Evolutionary conservation across 2,888 invertebrate genomes (phyloP).

Genomic region (Podabrus alpinus): DNA sequence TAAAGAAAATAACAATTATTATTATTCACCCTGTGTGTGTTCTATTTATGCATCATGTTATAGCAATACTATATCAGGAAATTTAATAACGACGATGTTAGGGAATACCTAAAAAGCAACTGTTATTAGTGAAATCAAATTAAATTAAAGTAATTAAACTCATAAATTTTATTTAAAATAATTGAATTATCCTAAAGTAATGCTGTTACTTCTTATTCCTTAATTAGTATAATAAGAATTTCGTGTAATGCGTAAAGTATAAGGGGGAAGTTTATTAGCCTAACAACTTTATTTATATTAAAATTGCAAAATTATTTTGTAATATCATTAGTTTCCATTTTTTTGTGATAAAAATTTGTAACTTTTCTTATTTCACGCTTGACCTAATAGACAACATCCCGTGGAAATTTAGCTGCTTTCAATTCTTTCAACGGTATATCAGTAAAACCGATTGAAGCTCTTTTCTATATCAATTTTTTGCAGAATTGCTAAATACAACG

Average conservation of each 20-base stretch:
- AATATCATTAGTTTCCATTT: background rate
- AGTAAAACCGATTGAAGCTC: constrained; percentile 6
- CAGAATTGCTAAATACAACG: background rate
- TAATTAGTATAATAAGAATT: background rate
- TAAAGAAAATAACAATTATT: background rate
- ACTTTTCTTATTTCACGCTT: constrained; percentile 21
- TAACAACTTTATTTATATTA: background rate
- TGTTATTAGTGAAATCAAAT: background rate
- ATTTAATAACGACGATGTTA: background rate
- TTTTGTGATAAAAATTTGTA: background rate
- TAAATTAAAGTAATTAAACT: background rate
- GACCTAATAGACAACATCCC: constrained; percentile 26
- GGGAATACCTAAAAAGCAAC: background rate
- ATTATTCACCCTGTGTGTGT: background rate
- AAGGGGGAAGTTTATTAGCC: background rate
- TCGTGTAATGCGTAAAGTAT: background rate
- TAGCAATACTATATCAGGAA: background rate
- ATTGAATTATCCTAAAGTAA: background rate
- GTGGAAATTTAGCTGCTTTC: constrained; percentile 26
- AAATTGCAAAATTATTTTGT: background rate
- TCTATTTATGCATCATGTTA: background rate
- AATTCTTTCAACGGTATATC: constrained; percentile 16
- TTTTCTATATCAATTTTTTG: background rate
- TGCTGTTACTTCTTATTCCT: background rate
- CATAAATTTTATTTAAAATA: background rate